phyloP scores from a whole-genome alignment of 2,797 vertebrate genomes.

The Sebastes oblongus region DNA sequence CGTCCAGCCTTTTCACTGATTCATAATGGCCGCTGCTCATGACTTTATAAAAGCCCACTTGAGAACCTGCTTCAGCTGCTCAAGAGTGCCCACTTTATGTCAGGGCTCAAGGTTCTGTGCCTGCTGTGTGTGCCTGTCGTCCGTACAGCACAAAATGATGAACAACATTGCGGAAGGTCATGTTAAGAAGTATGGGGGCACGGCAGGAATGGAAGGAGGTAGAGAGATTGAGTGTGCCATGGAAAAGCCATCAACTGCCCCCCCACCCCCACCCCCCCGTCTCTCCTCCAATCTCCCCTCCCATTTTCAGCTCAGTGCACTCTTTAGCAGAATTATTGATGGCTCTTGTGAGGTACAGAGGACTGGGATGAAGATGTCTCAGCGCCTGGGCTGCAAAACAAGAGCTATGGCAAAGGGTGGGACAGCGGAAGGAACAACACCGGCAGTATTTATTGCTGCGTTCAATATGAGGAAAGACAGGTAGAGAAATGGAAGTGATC shows the following conservation, averaged over 20 bases:
- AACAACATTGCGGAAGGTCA: conserved; percentile 65
- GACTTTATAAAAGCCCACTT: conserved; percentile 15
- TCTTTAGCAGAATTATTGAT: conserved; percentile 78
- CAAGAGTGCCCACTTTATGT: conserved; percentile 4
- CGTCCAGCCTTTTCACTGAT: not conserved
- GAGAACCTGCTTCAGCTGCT: conserved; percentile 10
- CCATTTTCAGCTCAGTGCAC: conserved; percentile 64
- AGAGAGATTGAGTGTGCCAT: conserved; percentile 60
- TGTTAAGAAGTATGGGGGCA: conserved; percentile 41
- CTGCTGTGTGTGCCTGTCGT: conserved; percentile 22
- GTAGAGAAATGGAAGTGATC: conserved; percentile 30
- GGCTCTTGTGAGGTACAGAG: conserved; percentile 54
- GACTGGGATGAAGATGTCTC: conserved; percentile 63
- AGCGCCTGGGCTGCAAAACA: conserved; percentile 59
- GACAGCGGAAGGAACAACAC: conserved; percentile 44
- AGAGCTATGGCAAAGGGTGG: conserved; percentile 53
- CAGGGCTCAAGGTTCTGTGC: conserved; percentile 10
- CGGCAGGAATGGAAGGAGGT: conserved; percentile 30
- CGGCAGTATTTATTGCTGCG: conserved; percentile 65
- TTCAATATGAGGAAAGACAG: conserved; percentile 35
- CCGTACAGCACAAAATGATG: conserved; percentile 48
- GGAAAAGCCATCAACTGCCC: conserved; percentile 60
- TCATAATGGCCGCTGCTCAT: not conserved
- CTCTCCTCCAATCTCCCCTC: conserved; percentile 5
- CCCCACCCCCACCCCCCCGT: not conserved